Evolutionary conservation across 2,113 vertebrate genomes (phyloP), one percentile per base, ranked within the genome.

Genomic region (Myrmecophaga tridactyla): DNA sequence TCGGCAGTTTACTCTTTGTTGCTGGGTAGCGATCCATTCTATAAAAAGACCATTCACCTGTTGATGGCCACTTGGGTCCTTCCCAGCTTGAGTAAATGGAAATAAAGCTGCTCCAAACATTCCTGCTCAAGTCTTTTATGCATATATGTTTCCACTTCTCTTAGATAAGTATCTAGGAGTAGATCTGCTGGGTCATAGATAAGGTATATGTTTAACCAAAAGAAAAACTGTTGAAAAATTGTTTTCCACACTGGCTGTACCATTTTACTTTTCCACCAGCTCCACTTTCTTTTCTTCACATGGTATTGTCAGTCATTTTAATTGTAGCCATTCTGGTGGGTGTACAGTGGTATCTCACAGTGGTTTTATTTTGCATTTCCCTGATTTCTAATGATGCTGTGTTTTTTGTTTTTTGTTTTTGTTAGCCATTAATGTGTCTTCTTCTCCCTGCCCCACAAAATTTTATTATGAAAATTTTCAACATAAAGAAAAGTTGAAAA

Each of bases 201-300:
- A 7, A 48, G 17, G 29, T 34, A 9, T 58, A 51, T 15, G 1
- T 63, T 31, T 7, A 11, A 3, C 9, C 48, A 36, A 27, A 21
- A 21, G 53, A 73, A 67, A 56, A 53, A 63, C 11, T 6, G 56
- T n/a, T 25, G 21, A 21, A 58, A 11, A 27, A 6, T 53, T 13
- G 11, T 46, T 36, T 41, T 72, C 41, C 63, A 70, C n/a, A 60
- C 18, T 4, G 53, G 20, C 0, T 1, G n/a, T 4, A 0, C 65
- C n/a, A 1, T 25, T 25, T n/a, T 7, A 5, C 11, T 0, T 9
- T 5, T 15, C 3, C 6, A 15, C 6, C 18, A 10, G 56, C 11
- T 15, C 20, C 34, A 0, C 3, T n/a, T 27, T 63, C 36, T 36
- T 14, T 13, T 63, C 91, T 34, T 41, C 4, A 4, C 51, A 4